Conservation (phyloP, 2,888 invertebrate genomes). For the Allophyes oxyacanthae region DNA sequence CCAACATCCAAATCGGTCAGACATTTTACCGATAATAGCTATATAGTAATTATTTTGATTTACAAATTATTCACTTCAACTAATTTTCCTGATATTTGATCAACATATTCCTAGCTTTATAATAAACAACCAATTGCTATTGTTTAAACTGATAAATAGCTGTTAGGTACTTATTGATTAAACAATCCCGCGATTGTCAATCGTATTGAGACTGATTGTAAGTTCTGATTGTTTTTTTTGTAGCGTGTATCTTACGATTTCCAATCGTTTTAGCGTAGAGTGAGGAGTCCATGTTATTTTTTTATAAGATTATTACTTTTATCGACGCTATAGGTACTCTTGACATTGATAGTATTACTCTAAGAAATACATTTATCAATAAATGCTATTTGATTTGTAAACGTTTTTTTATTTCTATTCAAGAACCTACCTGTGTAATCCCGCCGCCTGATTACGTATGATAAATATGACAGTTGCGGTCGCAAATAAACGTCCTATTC, state of each 20-base stretch:
- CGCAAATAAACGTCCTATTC: no score
- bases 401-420: conserved; percentile 11
- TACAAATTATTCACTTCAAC: neutral
- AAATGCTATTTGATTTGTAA: conserved; percentile 59
- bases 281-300: conserved; percentile 46
- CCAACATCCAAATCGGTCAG: no score
- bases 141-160: conserved; percentile 1
- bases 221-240: no score
- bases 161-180: conserved; percentile 1
- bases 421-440: no score
- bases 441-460: no score
- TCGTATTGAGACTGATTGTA: no score
- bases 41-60: neutral
- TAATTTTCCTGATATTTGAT: neutral
- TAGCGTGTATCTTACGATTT: no score
- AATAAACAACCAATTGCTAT: conserved; percentile 8
- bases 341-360: conserved; percentile 59
- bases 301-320: conserved; percentile 44
- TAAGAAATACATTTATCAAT: conserved; percentile 63
- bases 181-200: neutral
- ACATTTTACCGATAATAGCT: no score
- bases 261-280: conserved; percentile 3
- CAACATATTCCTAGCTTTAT: conserved; percentile 7
- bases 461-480: no score
- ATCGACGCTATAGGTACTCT: conserved; percentile 44